A percentile compares a stretch with the other conserved stretches of the same genome.
Conservation (phyloP, 2,113 vertebrate genomes). For the Lynx canadensis region DNA sequence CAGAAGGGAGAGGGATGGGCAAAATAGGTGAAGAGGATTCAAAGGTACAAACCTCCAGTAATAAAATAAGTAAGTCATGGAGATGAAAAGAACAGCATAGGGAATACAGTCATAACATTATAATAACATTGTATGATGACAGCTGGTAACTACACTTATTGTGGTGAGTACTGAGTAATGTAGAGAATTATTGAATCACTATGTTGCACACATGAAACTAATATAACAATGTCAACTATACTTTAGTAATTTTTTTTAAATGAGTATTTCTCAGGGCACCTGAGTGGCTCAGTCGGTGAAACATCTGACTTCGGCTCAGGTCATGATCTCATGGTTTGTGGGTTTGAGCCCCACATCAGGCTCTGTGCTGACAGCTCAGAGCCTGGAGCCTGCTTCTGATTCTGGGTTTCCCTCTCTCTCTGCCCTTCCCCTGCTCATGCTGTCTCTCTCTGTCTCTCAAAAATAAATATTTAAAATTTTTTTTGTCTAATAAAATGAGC, state of each 20-base stretch:
- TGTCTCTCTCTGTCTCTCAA: too few relatives aligned
- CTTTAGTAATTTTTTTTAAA: background rate
- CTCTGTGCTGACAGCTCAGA: too few relatives aligned
- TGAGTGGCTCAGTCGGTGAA: too few relatives aligned
- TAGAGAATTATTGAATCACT: background rate
- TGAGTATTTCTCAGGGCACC: background rate
- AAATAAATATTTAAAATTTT: background rate
- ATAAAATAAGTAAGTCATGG: background rate
- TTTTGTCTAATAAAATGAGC: background rate
- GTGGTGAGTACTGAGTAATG: background rate
- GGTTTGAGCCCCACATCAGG: too few relatives aligned
- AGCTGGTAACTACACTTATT: background rate
- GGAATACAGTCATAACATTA: background rate
- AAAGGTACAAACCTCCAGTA: background rate
- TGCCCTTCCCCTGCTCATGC: too few relatives aligned
- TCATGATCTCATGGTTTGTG: too few relatives aligned
- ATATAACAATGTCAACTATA: background rate
- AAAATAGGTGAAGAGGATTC: background rate
- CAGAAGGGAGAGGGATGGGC: background rate
- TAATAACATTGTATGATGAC: background rate
- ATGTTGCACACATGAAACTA: background rate
- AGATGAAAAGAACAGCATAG: background rate
- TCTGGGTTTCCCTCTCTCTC: too few relatives aligned
- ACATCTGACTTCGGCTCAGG: too few relatives aligned
- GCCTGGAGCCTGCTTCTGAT: too few relatives aligned